phyloP scores from a whole-genome alignment of 2,113 vertebrate genomes.

The Microtus richardsoni region DNA sequence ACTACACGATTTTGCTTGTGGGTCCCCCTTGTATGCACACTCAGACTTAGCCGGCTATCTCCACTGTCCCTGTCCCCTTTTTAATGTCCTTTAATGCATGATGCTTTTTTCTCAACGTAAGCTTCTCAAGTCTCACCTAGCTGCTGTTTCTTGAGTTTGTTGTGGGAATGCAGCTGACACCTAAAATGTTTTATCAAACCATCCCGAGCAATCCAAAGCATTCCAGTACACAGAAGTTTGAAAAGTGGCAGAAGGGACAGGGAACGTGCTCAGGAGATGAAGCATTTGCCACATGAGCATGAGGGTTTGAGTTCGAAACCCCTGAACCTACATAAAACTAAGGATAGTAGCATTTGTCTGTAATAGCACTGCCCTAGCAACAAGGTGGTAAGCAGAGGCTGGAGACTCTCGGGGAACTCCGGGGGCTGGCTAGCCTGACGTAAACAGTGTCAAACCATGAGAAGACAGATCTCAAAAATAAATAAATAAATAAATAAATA shows the following conservation, averaged over 20 bases:
- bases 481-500: too few relatives aligned
- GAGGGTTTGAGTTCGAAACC: not conserved
- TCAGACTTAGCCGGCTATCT: rapidly evolving
- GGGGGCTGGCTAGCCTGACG: too few relatives aligned
- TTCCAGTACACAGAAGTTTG: not conserved
- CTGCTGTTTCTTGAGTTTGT: not conserved
- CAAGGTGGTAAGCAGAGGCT: not conserved
- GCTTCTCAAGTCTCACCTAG: rapidly evolving
- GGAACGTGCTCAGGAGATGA: not conserved
- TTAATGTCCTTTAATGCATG: rapidly evolving
- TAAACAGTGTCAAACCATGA: too few relatives aligned
- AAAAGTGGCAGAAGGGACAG: not conserved
- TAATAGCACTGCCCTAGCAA: too few relatives aligned
- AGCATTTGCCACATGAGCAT: not conserved
- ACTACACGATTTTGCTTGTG: rapidly evolving
- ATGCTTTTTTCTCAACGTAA: not conserved
- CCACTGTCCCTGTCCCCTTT: rapidly evolving
- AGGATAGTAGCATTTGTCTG: not conserved
- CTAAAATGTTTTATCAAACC: rapidly evolving
- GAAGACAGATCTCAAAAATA: not conserved
- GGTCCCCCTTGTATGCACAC: not conserved
- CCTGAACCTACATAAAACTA: not conserved
- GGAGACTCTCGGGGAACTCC: not conserved
- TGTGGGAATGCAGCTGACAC: not conserved
- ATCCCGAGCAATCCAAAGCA: not conserved